phyloP scores from a whole-genome alignment of 2,113 vertebrate species.

The Dermatemys mawii region DNA sequence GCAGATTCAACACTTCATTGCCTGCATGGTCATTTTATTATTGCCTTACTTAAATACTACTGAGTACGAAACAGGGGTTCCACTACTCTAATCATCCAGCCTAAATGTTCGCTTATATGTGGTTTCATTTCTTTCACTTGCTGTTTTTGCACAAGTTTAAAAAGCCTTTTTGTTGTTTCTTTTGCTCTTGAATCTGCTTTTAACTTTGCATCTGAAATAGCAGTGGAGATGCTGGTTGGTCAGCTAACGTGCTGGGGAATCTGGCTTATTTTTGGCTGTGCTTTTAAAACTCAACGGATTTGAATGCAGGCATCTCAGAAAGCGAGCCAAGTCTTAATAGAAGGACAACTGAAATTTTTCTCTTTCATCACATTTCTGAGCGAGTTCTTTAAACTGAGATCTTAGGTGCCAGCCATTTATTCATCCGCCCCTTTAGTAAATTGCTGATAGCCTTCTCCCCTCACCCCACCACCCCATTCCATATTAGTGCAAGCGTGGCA shows the following conservation, averaged over 20 bases:
- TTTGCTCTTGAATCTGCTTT: constrained; percentile 34
- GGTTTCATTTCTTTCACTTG: constrained; percentile 76
- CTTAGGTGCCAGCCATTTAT: constrained; percentile 53
- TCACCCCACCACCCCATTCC: constrained; percentile 29
- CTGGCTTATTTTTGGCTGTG: constrained; percentile 42
- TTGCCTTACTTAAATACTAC: constrained; percentile 90
- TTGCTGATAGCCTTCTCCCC: constrained; percentile 44
- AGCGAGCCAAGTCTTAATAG: constrained; percentile 59
- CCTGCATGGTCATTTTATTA: constrained; percentile 81
- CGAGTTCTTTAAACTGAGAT: constrained; percentile 50
- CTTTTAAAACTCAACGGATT: constrained; percentile 26
- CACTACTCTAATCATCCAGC: constrained; percentile 72
- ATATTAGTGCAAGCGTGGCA: constrained; percentile 53
- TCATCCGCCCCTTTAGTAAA: constrained; percentile 34
- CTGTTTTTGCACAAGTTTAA: constrained; percentile 70
- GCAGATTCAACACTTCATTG: constrained; percentile 80
- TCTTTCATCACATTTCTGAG: constrained; percentile 42
- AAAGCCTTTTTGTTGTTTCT: neutral
- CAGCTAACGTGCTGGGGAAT: constrained; percentile 69
- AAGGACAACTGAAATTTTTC: neutral
- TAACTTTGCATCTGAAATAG: constrained; percentile 52
- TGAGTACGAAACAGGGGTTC: constrained; percentile 80
- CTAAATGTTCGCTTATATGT: constrained; percentile 73
- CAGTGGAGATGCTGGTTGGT: constrained; percentile 61
- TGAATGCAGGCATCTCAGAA: constrained; percentile 43